Conservation (phyloP, 2,888 invertebrate species). For the Rhingia campestris region DNA sequence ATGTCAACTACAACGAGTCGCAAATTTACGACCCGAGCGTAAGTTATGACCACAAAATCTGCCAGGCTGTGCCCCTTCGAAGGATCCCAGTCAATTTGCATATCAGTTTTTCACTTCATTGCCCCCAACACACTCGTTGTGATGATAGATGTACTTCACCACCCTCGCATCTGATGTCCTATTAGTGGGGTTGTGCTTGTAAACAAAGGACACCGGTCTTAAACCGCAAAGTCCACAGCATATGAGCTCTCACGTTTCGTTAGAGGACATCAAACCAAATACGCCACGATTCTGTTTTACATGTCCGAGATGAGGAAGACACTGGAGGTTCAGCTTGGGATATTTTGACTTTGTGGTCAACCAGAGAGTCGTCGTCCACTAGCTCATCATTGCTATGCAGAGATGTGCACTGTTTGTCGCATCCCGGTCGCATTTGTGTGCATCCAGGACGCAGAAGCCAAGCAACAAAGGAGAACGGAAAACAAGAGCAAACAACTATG, state of each 20-base stretch:
- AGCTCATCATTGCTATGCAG: conserved; percentile 22
- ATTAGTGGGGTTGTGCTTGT: conserved; percentile 20
- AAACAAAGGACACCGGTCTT: conserved; percentile 19
- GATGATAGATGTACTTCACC: conserved; percentile 38
- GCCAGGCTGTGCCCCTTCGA: not conserved
- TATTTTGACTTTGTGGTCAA: conserved; percentile 53
- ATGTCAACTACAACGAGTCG: conserved; percentile 60
- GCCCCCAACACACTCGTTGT: conserved; percentile 11
- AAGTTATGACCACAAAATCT: conserved; percentile 64
- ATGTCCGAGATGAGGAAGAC: conserved; percentile 20
- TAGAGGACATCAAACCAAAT: not conserved
- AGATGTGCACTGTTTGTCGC: not conserved
- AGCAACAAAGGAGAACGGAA: conserved; percentile 1
- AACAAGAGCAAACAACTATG: conserved; percentile 21
- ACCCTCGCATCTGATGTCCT: conserved; percentile 43
- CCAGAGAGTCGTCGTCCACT: not conserved
- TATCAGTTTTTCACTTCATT: conserved; percentile 64
- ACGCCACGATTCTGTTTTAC: conserved; percentile 10
- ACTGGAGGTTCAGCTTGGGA: conserved; percentile 14
- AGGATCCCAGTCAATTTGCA: conserved; percentile 46
- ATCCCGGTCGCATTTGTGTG: not conserved
- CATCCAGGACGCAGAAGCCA: not conserved
- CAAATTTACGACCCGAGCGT: conserved; percentile 58
- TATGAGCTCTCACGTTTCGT: not conserved
- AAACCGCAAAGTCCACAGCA: conserved; percentile 28